A percentile compares a stretch with the other conserved stretches of the same genome.
These are phyloP conservation scores for Dendrocincla fuliginosa DNA, from an alignment of 2,797 vertebrate species.

Conservation along the genomic window DNA sequence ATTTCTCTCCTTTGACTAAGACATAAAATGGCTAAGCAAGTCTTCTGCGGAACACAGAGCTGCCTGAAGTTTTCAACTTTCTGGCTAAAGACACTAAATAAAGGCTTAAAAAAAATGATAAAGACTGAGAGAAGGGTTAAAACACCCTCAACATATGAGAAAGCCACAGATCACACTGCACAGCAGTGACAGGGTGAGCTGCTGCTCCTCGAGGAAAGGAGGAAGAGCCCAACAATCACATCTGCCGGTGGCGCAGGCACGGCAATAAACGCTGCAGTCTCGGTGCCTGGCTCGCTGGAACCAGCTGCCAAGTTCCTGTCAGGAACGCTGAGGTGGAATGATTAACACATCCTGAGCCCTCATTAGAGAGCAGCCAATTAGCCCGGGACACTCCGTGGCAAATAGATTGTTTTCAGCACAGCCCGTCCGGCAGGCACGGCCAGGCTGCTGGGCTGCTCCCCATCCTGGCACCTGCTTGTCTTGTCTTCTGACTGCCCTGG, in stretches of 20 bases:
- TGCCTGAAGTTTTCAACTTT: neutral
- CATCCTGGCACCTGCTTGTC: too few species aligned
- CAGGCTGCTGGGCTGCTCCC: neutral
- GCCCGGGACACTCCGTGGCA: neutral
- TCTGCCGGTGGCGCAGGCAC: neutral
- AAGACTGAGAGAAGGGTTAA: neutral
- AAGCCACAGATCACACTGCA: neutral
- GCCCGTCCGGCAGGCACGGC: fast-evolving
- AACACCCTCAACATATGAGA: fast-evolving
- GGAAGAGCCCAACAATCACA: neutral
- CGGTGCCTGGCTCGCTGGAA: neutral
- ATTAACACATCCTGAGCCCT: neutral
- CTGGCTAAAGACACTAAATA: neutral
- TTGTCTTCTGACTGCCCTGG: neutral
- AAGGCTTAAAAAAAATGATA: neutral
- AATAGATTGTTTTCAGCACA: neutral
- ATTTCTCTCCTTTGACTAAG: neutral
- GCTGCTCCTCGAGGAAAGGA: neutral
- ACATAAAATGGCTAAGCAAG: neutral
- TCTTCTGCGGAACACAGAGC: neutral
- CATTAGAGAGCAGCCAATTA: neutral
- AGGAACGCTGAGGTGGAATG: neutral
- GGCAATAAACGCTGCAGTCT: neutral
- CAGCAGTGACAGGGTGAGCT: neutral
- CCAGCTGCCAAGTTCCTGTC: slow-evolving; percentile 1